Evolutionary conservation across 2,888 invertebrate species (phyloP), one percentile per base, ranked within the genome.

Genomic region (Ligdia adustata): DNA sequence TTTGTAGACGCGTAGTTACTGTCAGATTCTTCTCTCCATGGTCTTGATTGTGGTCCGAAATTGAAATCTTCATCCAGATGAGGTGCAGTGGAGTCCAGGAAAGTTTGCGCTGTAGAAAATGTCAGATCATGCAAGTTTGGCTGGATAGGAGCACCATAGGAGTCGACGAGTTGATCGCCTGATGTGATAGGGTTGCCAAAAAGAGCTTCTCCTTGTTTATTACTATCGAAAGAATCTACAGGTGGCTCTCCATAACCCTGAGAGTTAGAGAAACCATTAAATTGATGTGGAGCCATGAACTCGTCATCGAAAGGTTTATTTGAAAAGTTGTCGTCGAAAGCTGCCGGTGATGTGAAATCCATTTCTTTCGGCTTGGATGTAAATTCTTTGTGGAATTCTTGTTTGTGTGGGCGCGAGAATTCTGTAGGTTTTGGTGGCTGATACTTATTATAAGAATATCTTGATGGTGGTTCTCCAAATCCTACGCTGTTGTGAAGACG

Each of bases 401-500:
- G 27, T 15, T 47, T 37, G 4, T 45, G 4, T 9, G 14, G 9
- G 7, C 31, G 11, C n/a, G 35, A 11, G 9, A 46, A 46, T 0
- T 35, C 35, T 6, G 32, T 44, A 14, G 43, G 32, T 12, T 44
- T 43, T 2, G 37, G 22, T 1, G 50, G 41, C 1, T 24, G 37
- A 4, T 37, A 29, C n/a, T 44, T 34, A 4, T 26, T 15, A 0
- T 15, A 4, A 6, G 20, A 16, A 9, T 24, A 34, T 16, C 4
- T 65, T n/a, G 39, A 35, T 1, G 86, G 86, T 3, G 88, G 87
- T 51, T 89, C 88, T 1, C 72, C 88, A 49, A 87, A 88, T 4
- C 79, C 71, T 4, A 57, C 49, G 1, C 75, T 71, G 39, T n/a
- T 57, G 52, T n/a, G 61, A 57, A 18, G 58, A 53, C 0, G 58